Percentiles rank a stretch among this genome's conserved stretches.
These are phyloP conservation scores for Carterocephalus palaemon DNA, from an alignment of 2,888 invertebrate species.

Conservation along the genomic window DNA sequence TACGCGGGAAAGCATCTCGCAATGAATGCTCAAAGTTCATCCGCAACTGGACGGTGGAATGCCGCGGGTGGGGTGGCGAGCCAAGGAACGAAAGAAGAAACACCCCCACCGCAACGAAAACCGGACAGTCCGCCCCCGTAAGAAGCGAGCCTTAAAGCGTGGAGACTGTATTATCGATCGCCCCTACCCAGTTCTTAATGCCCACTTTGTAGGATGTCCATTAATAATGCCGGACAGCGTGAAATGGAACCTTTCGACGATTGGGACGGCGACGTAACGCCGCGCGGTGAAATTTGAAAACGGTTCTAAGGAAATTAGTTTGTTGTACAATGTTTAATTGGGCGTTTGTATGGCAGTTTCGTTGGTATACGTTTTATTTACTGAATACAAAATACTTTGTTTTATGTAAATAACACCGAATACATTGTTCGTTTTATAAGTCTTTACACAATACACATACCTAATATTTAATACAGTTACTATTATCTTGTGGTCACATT, in stretches of 20 bases:
- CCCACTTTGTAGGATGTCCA: conserved; percentile 68
- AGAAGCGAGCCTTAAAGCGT: conserved; percentile 59
- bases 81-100: conserved; percentile 74
- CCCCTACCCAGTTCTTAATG: conserved; percentile 66
- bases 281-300: conserved; percentile 36
- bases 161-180: conserved; percentile 60
- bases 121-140: conserved; percentile 47
- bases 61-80: conserved; percentile 39
- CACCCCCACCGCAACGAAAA: conserved; percentile 50
- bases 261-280: too few species aligned
- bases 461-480: too few species aligned
- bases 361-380: conserved; percentile 14
- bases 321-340: conserved; percentile 37
- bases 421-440: too few species aligned
- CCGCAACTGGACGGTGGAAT: conserved; percentile 43
- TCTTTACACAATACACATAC: too few species aligned
- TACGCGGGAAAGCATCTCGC: conserved; percentile 35
- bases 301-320: conserved; percentile 40
- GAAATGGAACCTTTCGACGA: conserved; percentile 51
- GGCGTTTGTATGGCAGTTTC: conserved; percentile 26
- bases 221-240: conserved; percentile 64
- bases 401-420: too few species aligned
- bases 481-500: too few species aligned
- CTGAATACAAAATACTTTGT: background rate
- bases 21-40: conserved; percentile 55